Evolutionary conservation across 2,113 vertebrate genomes (phyloP), one percentile per base, ranked within the genome.

Genomic region (Henicopernis longicauda): DNA sequence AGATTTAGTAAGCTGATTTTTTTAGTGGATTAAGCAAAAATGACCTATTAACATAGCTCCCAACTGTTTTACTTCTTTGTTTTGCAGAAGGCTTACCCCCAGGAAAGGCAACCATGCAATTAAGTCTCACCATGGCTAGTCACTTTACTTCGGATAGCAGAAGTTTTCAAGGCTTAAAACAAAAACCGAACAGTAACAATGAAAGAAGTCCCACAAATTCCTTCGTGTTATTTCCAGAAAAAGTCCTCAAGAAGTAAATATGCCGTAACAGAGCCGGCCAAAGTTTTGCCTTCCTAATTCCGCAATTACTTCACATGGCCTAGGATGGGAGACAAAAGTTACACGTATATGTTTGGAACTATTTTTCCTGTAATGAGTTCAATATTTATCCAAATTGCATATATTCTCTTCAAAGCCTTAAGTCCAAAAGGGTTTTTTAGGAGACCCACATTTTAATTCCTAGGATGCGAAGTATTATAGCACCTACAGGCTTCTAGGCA

Each of bases 101-200:
- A 86, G n/a, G 31, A 94, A 73, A 50, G 6, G 13, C 21, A 49
- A 58, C 18, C 3, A 1, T 17, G 23, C 22, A 44, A 34, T 17
- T 10, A n/a, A 70, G 34, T 32, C 63, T 55, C 59, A 55, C 14
- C 29, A 10, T 0, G 11, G 42, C 42, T 36, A 29, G 19, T 23
- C 61, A 59, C 47, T 57, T 78, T 7, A 31, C 40, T 45, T 9
- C 42, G 23, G 38, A 38, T 3, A 82, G 61, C 27, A 55, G 40
- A n/a, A 38, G 29, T 38, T 90, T 82, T 36, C 66, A 42, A 38
- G n/a, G 50, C 42, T 86, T 74, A 57, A 82, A 81, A 27, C 40
- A 92, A 34, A 94, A 96, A 81, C 74, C 36, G 59, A 94, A 79
- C 9, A 74, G 29, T 32, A 96, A 89, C 82, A 91, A 84, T 16